These are phyloP conservation scores for Branchipolynoe longqiensis DNA, from an alignment of 2,888 invertebrate species.

Conservation along the genomic window DNA sequence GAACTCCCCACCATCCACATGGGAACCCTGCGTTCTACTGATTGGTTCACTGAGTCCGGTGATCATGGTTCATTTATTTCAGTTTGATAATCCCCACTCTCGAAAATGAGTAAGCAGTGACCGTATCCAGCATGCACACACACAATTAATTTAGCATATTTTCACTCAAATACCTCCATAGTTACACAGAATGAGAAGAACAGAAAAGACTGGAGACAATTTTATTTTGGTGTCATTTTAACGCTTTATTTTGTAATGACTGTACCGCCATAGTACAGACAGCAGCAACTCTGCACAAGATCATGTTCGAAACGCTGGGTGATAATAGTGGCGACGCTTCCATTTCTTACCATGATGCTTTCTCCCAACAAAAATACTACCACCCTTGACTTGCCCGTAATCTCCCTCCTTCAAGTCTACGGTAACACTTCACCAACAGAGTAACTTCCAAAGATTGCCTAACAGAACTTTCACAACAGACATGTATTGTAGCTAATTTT, in stretches of 20 bases:
- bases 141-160: too few relatives aligned
- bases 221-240: conserved; percentile 2
- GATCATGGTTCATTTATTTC: too few relatives aligned
- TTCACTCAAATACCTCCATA: too few relatives aligned
- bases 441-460: conserved; percentile 44
- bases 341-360: not conserved
- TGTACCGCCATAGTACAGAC: conserved; percentile 33
- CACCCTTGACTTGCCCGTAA: conserved; percentile 23
- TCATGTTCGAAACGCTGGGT: conserved; percentile 33
- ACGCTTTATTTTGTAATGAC: conserved; percentile 13
- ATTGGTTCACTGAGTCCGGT: too few relatives aligned
- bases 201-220: too few relatives aligned
- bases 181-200: too few relatives aligned
- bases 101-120: too few relatives aligned
- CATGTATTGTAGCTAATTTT: not conserved
- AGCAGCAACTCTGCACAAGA: conserved; percentile 24
- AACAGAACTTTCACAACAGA: conserved; percentile 49
- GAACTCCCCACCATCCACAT: too few relatives aligned
- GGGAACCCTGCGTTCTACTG: too few relatives aligned
- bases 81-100: too few relatives aligned
- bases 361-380: conserved; percentile 50
- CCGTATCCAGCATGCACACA: too few relatives aligned
- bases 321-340: not conserved
- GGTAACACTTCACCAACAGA: conserved; percentile 47
- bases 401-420: conserved; percentile 54